Evolutionary conservation across 2,797 vertebrate species (phyloP), one percentile per base, ranked within the genome.

Genomic region (Lepus townsendii): DNA sequence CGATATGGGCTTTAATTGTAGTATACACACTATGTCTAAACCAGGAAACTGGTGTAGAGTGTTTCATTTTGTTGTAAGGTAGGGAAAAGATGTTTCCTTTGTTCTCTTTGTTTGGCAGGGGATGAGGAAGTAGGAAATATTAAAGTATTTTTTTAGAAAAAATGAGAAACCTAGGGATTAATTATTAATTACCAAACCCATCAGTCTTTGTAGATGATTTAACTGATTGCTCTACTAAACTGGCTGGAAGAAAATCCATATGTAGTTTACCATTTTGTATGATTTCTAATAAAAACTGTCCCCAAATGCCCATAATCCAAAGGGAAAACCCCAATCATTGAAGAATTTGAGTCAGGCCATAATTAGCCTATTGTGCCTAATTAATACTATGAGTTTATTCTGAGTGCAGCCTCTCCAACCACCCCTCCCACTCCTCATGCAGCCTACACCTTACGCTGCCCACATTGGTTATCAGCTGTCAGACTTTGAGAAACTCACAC

Each of bases 201-300:
- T 54, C 6, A 62, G 10, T 63, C 27, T 88, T 93, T 42, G 19
- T 35, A 80, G 26, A 90, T 72, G 14, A 66, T 77, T 84, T 62
- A 80, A 52, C 27, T 79, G 75, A 83, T 38, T 62, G 35, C 14
- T 69, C 38, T 79, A 54, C n/a, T 90, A 84, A 91, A 80, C 20
- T 13, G 35, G 83, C 72, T 52, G 12, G 52, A 78, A 47, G 38
- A 35, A 93, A 54, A 32, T 14, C 69, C 69, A 2, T 35, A 73
- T 83, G 38, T 88, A 90, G 47, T 22, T 77, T 17, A 77, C 50
- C 65, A n/a, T 68, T 91, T 79, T 71, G 38, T 78, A 47, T 86
- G 69, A 88, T 89, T 76, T 92, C 63, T 89, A 68, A 83, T 85
- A 72, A 93, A 80, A 89, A 42, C 38, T 32, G n/a, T 32, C 50